Percentiles rank a stretch among this genome's conserved stretches.
Evolutionary conservation across 2,797 vertebrate genomes (phyloP).

Genomic region (Carapus acus): DNA sequence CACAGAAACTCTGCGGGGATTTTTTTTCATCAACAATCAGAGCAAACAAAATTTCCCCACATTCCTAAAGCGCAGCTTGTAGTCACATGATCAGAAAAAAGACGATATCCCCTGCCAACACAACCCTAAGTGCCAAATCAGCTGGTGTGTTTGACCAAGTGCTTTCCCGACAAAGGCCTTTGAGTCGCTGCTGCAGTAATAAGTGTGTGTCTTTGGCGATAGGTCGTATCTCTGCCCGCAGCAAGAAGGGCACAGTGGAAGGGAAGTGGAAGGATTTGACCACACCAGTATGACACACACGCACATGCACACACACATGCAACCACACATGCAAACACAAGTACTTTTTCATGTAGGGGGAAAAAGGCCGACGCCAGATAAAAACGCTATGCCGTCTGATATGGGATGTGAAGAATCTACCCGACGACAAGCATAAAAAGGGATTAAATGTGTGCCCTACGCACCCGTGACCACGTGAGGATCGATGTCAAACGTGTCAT

Average conservation of each 20-base stretch:
- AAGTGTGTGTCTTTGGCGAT: constrained; percentile 16
- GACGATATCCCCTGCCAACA: constrained; percentile 2
- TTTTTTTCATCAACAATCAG: constrained; percentile 20
- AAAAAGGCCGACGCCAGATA: constrained; percentile 2
- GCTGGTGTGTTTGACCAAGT: constrained; percentile 40
- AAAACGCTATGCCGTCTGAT: constrained; percentile 6
- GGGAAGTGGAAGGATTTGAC: too few species aligned
- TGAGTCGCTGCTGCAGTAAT: too few species aligned
- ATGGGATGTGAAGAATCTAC: not conserved
- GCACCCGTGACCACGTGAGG: constrained; percentile 78
- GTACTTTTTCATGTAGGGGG: constrained; percentile 8
- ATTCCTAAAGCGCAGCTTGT: constrained; percentile 21
- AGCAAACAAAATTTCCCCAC: not conserved
- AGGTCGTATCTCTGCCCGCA: too few species aligned
- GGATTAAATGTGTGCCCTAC: too few species aligned
- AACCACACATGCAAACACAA: constrained; percentile 35
- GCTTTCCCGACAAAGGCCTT: constrained; percentile 18
- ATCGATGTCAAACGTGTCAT: constrained; percentile 91
- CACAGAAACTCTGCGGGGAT: constrained; percentile 18
- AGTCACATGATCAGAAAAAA: not conserved
- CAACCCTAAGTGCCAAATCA: constrained; percentile 14
- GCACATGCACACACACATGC: constrained; percentile 27
- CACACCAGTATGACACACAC: too few species aligned
- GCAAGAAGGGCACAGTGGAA: constrained; percentile 38
- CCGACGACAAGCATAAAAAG: not conserved